Base-by-base conservation (phyloP, 2,888 invertebrate species). In the Strigamia crassipes region DNA sequence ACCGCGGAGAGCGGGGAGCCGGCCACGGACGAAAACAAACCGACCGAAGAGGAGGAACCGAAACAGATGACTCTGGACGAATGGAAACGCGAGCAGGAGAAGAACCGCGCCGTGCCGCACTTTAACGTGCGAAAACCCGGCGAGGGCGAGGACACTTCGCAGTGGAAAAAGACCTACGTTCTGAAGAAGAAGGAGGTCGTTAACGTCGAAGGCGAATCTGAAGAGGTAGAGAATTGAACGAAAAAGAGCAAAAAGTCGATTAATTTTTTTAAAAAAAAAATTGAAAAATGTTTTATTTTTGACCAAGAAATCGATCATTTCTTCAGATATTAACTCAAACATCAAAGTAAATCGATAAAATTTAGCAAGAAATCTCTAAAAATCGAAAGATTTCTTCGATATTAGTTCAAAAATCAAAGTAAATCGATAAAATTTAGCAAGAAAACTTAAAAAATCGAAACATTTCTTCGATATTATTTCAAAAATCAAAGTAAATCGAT, bases 51-150 rank as follows among this genome's bases (percentile, higher is more conserved):
- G 86, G 94, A 94, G 85, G 94, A 93, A 88, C 92, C 93, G 80
- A 93, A 94, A 86, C 94, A 94, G 89, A 91, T 97, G 88, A 97
- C 97, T 51, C 90, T 97, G 85, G 97, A 97, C 87, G 97, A 97
- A 91, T 97, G 95, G 93, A 96, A 96, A 89, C 96, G 95, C 82
- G 90, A 94, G 86, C 94, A 94, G 86, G 85, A 87, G 85, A 87
- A 92, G 86, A 92, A 91, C 82, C 92, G 96, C 85, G 91, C 92
- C 83, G 94, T 95, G 88, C 95, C 96, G 80, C 93, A 93, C 85
- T 97, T 93, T 89, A 97, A 97, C 88, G 89, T 96, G 86, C 93
- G 97, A 82, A 96, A 96, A 89, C 94, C 97, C 82, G 96, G 96
- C 38, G 97, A 97, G 89, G 97, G 97, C 73, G 96, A 95, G 87